phyloP scores from a whole-genome alignment of 2,113 vertebrate species.

The Alouatta palliata region DNA sequence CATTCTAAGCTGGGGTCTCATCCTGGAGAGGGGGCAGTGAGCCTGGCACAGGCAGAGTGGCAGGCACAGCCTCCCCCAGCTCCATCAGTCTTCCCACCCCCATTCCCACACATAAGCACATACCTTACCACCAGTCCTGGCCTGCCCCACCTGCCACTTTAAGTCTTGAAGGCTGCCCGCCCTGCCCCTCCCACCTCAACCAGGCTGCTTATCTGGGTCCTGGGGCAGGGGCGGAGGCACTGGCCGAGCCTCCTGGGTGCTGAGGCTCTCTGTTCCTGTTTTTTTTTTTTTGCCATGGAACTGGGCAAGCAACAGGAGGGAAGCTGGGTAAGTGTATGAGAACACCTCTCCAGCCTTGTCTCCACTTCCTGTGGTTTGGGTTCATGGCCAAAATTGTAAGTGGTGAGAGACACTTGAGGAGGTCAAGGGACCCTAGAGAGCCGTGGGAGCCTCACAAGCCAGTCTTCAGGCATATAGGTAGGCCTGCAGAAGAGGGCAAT shows the following conservation, averaged over 20 bases:
- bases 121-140: conserved; percentile 36
- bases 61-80: background rate
- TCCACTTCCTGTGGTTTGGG: no score
- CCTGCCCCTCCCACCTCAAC: conserved; percentile 59
- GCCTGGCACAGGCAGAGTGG: background rate
- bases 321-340: conserved; percentile 52
- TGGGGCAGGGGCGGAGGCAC: conserved; percentile 40
- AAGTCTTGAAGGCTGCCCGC: conserved; percentile 28
- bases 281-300: conserved; percentile 50
- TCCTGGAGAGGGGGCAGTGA: background rate
- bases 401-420: background rate
- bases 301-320: background rate
- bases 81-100: background rate
- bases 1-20: background rate
- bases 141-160: conserved; percentile 77
- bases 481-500: no score
- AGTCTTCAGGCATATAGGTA: background rate
- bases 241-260: conserved; percentile 37
- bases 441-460: background rate
- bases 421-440: background rate
- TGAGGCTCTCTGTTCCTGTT: conserved; percentile 55
- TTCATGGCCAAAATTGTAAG: background rate
- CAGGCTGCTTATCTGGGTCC: conserved; percentile 73
- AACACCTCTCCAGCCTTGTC: no score
- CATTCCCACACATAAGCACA: background rate